Conservation (phyloP, 2,797 vertebrate species). For the Pteronotus mesoamericanus region DNA sequence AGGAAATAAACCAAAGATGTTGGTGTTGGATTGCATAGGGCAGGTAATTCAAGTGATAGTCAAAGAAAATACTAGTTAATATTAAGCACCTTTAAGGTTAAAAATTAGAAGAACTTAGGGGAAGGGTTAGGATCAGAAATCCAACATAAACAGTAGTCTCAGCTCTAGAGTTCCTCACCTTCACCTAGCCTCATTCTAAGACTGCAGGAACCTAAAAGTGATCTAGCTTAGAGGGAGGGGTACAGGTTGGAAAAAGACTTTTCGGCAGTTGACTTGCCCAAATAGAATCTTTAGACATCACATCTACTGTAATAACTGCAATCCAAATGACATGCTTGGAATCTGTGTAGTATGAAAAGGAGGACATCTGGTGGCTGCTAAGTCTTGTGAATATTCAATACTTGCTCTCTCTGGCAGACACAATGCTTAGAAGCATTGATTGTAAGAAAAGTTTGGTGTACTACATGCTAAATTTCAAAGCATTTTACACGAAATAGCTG, state of each 20-base stretch:
- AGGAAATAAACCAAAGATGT: neutral
- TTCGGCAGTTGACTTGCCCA: neutral
- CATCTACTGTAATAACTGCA: neutral
- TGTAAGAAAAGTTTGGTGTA: neutral
- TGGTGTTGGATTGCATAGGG: neutral
- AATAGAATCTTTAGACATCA: neutral
- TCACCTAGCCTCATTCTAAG: neutral
- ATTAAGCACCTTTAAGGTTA: neutral
- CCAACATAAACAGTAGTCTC: neutral
- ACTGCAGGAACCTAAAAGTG: neutral
- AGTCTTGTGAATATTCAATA: neutral
- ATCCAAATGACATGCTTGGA: neutral
- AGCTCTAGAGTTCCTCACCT: neutral
- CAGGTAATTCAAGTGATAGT: neutral
- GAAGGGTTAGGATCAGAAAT: neutral
- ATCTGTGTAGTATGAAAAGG: neutral
- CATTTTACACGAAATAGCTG: neutral
- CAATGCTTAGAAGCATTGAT: neutral
- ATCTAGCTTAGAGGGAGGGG: neutral
- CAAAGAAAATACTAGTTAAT: neutral
- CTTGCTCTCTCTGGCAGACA: neutral
- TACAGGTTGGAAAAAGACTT: neutral
- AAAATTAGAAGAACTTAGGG: neutral
- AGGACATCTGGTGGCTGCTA: neutral
- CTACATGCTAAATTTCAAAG: neutral